These are phyloP conservation scores for Ferrisia virgata DNA, from an alignment of 2,888 invertebrate genomes.

Conservation along the genomic window DNA sequence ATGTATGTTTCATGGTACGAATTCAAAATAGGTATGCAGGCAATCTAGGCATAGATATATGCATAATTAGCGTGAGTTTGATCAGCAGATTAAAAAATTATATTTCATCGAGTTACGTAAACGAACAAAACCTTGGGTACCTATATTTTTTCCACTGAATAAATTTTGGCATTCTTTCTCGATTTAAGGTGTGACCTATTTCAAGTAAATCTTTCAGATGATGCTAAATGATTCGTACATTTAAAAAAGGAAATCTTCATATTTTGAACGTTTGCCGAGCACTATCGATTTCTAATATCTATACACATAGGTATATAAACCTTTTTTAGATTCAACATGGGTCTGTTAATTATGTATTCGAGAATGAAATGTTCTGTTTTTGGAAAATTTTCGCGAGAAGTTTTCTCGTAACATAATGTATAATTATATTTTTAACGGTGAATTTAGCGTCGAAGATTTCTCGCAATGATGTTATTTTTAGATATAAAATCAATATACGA, in stretches of 20 bases:
- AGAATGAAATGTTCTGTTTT: not conserved
- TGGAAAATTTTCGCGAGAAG: not conserved
- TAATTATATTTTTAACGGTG: not conserved
- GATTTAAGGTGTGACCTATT: not conserved
- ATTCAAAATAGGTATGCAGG: too few species aligned
- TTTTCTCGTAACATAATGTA: not conserved
- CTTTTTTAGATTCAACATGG: not conserved
- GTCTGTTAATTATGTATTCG: not conserved
- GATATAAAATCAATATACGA: not conserved
- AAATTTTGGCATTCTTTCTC: slow-evolving; percentile 1
- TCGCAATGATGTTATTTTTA: not conserved
- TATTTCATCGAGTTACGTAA: not conserved
- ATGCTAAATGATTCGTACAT: not conserved
- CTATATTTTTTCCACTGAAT: slow-evolving; percentile 1
- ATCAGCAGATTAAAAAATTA: not conserved
- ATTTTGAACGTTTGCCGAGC: slow-evolving; percentile 6
- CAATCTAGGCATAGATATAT: not conserved
- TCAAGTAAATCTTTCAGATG: not conserved
- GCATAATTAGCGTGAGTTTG: not conserved
- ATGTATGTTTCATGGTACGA: too few species aligned
- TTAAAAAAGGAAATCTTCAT: not conserved
- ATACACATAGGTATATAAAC: not conserved
- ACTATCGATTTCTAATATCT: not conserved
- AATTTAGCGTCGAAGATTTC: not conserved
- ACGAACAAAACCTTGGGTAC: not conserved